A percentile compares a stretch with the other conserved stretches of the same genome.
These are phyloP conservation scores for Abrostola triplasia DNA, from an alignment of 2,888 invertebrate species.

Conservation along the genomic window DNA sequence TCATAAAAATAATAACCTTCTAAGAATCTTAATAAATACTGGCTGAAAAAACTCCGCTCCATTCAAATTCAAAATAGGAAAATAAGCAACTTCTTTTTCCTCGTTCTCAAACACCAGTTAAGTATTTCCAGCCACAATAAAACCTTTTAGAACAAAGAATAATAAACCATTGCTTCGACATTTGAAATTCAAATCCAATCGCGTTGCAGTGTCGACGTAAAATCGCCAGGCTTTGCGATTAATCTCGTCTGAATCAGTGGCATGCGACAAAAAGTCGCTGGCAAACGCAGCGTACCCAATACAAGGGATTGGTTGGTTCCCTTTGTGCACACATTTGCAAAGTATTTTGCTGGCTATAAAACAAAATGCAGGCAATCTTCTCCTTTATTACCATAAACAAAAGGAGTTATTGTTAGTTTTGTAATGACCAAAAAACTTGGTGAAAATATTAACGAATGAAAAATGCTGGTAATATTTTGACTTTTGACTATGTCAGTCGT, in stretches of 20 bases:
- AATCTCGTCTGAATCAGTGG: conserved; percentile 43
- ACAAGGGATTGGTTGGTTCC: conserved; percentile 62
- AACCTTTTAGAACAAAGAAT: conserved; percentile 36
- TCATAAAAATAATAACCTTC: neutral
- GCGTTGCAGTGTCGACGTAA: conserved; percentile 39
- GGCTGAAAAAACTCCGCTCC: too few species aligned
- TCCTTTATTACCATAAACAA: neutral
- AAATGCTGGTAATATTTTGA: conserved; percentile 52
- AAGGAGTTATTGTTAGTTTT: neutral
- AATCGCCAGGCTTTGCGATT: conserved; percentile 46
- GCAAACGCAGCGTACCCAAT: conserved; percentile 52
- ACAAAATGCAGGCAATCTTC: neutral
- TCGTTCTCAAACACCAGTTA: conserved; percentile 10
- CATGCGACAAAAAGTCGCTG: conserved; percentile 48
- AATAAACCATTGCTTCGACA: conserved; percentile 38
- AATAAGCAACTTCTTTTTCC: neutral
- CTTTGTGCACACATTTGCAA: conserved; percentile 45
- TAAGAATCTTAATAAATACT: too few species aligned
- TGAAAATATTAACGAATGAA: conserved; percentile 49
- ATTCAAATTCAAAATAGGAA: conserved; percentile 10
- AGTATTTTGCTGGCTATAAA: neutral
- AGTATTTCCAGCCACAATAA: conserved; percentile 5
- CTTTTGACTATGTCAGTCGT: conserved; percentile 51
- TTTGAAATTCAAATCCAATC: conserved; percentile 51
- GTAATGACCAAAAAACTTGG: neutral